Base-by-base conservation (phyloP, 2,113 vertebrate species). In the Catharus fuscescens region DNA sequence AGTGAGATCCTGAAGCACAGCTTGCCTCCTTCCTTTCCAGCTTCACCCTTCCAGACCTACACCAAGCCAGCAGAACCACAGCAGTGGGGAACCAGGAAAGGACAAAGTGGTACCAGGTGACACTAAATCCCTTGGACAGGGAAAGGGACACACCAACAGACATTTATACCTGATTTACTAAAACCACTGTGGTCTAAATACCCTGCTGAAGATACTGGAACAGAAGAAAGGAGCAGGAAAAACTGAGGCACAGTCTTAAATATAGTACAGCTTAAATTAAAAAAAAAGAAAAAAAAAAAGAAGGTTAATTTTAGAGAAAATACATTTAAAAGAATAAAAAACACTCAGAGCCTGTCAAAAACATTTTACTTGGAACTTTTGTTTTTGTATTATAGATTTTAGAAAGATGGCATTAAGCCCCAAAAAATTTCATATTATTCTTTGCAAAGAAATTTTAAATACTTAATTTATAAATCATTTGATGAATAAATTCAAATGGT, bases 31-130 rank as follows among this genome's bases (percentile, higher is more conserved):
- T 76, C 24, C 38, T 42, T 64, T 36, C 57, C 8, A 6, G 24
- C 47, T 34, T 62, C 57, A 34, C 4, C 48, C 12, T 66, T 69
- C 23, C 38, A 86, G 31, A 80, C 7, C 59, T 66, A 69, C 25
- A 44, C 19, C 0, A 2, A 4, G 36, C 24, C 36, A 77, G 29
- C 29, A 44, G 12, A 67, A 34, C 15, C 48, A 26, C 23, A 67
- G 67, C 26, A 44, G 5, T 18, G 14, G 15, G 47, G 31, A 88
- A 53, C 6, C 0, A 0, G 32, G 47, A 50, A 47, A 78, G 56
- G 52, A 47, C 15, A 21, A 36, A 59, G 53, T 1, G 5, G 50
- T 4, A 12, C 2, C 0, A 47, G 36, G 53, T 24, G 32, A 40
- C 5, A 13, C 20, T 32, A 18, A 29, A 40, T 50, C 44, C 50